Evolutionary conservation across 1,140 invertebrate species (phyloP), one percentile per base, ranked within the genome.

Genomic region (Akabosia matsudoensis): DNA sequence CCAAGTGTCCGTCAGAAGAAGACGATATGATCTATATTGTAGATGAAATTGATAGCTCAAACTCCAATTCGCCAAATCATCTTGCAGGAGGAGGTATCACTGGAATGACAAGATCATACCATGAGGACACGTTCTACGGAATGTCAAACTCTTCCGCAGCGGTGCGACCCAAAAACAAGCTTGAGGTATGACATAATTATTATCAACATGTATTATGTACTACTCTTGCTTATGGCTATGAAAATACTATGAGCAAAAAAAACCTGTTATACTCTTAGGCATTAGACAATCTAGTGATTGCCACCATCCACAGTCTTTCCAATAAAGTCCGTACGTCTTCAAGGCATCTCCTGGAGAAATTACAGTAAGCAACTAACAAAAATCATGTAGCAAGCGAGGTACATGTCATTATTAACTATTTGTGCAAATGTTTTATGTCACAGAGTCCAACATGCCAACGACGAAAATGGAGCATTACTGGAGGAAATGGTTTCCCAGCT

Each of bases 261-360:
- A 10, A 18, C 18, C 7, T 72, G 22, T 72, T 34, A n/a, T 18
- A 28, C 78, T 81, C 81, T 13, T 76, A 87, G 82, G 85, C 85
- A 18, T 78, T 88, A 74, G 88, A 90, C 82, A 87, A 85, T 79
- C 82, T 90, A 70, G 87, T 90, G 33, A 87, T 90, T 51, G 85
- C 87, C 10, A 88, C 88, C 3, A 87, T 89, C 72, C 86, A 87
- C 80, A 87, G 88, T 71, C 80, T 90, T 33, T 89, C 89, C 30
- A 84, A 84, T 33, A 89, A 90, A 83, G 83, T 90, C 30, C 84
- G 87, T 79, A 85, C 83, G 10, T 84, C 84, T 33, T 87, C 87
- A 14, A 84, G 86, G 61, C 84, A 82, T 70, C 82, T 87, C n/a
- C 81, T 89, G 28, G 84, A 85, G 78, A 88, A 88, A 82, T 81